Conservation (phyloP, 2,888 invertebrate genomes). For the Dendrolimus pini region DNA sequence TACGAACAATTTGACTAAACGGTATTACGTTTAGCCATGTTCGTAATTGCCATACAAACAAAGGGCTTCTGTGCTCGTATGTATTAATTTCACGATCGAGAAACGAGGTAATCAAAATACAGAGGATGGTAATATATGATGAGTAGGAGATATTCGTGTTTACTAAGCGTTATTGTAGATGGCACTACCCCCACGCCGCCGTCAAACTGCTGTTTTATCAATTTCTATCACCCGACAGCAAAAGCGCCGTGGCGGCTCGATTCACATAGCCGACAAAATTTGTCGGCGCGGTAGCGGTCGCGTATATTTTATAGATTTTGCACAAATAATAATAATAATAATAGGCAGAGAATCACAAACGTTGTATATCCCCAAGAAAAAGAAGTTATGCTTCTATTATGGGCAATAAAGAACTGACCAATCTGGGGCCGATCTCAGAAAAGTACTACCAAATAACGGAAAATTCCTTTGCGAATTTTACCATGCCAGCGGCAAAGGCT, state of each 20-base stretch:
- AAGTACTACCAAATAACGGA: too few species aligned
- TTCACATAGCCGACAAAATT: background rate
- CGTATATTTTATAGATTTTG: background rate
- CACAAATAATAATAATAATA: too few species aligned
- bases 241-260: too few species aligned
- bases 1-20: conserved; percentile 35
- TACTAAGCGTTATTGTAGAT: background rate
- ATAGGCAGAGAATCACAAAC: too few species aligned
- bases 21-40: conserved; percentile 23
- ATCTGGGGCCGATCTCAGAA: too few species aligned
- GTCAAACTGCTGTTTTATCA: background rate
- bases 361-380: too few species aligned
- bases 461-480: too few species aligned
- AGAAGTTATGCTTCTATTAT: too few species aligned
- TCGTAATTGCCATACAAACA: conserved; percentile 38
- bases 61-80: conserved; percentile 27
- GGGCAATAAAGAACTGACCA: too few species aligned
- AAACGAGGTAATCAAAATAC: conserved; percentile 26
- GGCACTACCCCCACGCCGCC: background rate
- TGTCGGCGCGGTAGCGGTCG: background rate
- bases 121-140: conserved; percentile 22
- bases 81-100: conserved; percentile 39
- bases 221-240: too few species aligned
- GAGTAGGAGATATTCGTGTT: background rate
- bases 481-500: too few species aligned